phyloP scores from a whole-genome alignment of 2,797 vertebrate genomes.

The Caiman crocodilus region DNA sequence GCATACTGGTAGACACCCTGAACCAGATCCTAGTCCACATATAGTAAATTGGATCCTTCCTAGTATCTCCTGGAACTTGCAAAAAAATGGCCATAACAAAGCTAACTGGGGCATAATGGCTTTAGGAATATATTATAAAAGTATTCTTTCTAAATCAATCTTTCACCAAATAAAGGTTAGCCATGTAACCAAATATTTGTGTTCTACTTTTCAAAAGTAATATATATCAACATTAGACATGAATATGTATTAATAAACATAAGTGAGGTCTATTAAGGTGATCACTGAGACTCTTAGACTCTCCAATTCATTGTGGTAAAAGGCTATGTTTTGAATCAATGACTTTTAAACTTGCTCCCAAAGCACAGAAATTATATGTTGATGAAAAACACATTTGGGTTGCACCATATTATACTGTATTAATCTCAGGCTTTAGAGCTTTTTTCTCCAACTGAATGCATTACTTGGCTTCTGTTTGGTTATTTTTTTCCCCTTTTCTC shows the following conservation, averaged over 20 bases:
- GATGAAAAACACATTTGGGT: neutral
- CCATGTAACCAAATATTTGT: neutral
- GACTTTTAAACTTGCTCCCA: neutral
- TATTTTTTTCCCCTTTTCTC: too few relatives aligned
- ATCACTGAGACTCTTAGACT: neutral
- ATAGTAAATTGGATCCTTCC: constrained; percentile 24
- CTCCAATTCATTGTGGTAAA: neutral
- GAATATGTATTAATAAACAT: neutral
- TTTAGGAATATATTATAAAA: neutral
- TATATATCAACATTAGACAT: neutral
- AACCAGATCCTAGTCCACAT: neutral
- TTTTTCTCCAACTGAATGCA: too few relatives aligned
- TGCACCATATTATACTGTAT: too few relatives aligned
- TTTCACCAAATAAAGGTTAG: neutral
- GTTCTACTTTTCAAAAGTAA: neutral
- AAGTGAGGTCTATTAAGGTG: neutral
- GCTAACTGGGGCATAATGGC: neutral
- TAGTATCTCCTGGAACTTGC: neutral
- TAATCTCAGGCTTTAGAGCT: too few relatives aligned
- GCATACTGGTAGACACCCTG: too few relatives aligned
- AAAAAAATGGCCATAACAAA: neutral
- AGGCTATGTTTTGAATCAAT: neutral
- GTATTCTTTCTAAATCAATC: neutral
- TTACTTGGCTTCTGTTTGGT: too few relatives aligned
- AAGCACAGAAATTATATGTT: neutral